phyloP scores from a whole-genome alignment of 1,140 invertebrate species.

The Ylistrum balloti region DNA sequence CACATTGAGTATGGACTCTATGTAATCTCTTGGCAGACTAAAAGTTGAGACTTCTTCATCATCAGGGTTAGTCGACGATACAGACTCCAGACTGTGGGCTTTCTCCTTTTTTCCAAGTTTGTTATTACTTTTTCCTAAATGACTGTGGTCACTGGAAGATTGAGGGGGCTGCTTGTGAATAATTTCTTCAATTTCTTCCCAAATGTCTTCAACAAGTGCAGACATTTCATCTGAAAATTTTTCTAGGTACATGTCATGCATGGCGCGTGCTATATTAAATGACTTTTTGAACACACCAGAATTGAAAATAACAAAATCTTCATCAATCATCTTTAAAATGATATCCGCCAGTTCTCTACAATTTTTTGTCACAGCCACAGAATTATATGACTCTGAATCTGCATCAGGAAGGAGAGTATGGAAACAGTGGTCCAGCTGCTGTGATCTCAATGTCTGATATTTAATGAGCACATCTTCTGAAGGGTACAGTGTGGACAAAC shows the following conservation, averaged over 20 bases:
- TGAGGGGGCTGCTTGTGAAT: slow-evolving; percentile 63
- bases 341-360: slow-evolving; percentile 72
- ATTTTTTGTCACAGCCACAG: slow-evolving; percentile 73
- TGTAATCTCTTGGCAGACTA: slow-evolving; percentile 64
- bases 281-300: slow-evolving; percentile 75
- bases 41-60: slow-evolving; percentile 35
- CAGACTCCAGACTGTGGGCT: slow-evolving; percentile 72
- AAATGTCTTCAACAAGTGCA: slow-evolving; percentile 76
- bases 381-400: slow-evolving; percentile 71
- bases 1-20: slow-evolving; percentile 73
- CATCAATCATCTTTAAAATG: slow-evolving; percentile 78
- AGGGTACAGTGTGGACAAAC: slow-evolving; percentile 72
- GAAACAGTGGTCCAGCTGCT: slow-evolving; percentile 76
- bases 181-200: slow-evolving; percentile 75
- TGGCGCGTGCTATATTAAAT: slow-evolving; percentile 69
- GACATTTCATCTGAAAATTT: slow-evolving; percentile 80
- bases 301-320: slow-evolving; percentile 78
- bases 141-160: slow-evolving; percentile 48
- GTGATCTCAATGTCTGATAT: slow-evolving; percentile 69
- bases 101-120: slow-evolving; percentile 49
- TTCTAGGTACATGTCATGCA: slow-evolving; percentile 79
- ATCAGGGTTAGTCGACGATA: slow-evolving; percentile 55
- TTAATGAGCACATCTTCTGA: slow-evolving; percentile 71
- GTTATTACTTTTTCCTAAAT: slow-evolving; percentile 15
- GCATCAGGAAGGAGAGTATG: slow-evolving; percentile 71